Evolutionary conservation across 64 coral and sea anemone species (phyloP), one percentile per base, ranked within the genome.

Genomic region (Actinia equina): DNA sequence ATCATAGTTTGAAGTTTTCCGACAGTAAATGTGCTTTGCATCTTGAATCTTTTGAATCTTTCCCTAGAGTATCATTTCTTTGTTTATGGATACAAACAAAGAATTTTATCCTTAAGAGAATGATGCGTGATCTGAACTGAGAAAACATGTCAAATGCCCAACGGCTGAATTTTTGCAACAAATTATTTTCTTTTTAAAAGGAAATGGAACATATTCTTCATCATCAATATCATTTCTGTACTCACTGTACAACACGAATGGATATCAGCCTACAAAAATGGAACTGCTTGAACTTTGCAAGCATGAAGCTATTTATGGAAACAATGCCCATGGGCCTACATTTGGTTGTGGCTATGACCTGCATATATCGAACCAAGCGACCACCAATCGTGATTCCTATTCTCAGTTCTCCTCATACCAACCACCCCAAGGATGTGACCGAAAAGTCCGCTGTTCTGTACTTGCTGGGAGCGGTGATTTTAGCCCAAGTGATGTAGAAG

Each of bases 211-310:
- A 3, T 74, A 14, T 74, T 27, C 26, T 74, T 6, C n/a, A 3
- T 27, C 69, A 37, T 41, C 69, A 26, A 26, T 2, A 30, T 27
- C 69, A 74, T 74, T 74, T 30, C 69, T 74, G 12, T 74, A 30
- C 69, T 30, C 69, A 13, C 69, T 74, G 69, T 74, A 74, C 69
- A 74, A 41, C 25, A 74, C 69, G 12, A 74, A 74, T 74, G 69
- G 69, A 74, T 74, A 30, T 13, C n/a, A 16, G n/a, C 69, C 69
- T 13, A 14, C 25, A 5, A 74, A 74, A 74, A 30, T 74, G 69
- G n/a, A 23, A n/a, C 26, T 74, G 8, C 1, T 26, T 3, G 11
- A 3, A 74, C 9, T 41, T 27, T 12, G 1, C n/a, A 74, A 74
- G 0, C 1, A 27, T 11, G 26, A 74, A 26, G 26, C 69, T 13